Percentiles rank a stretch among this genome's conserved stretches.
phyloP scores from a whole-genome alignment of 2,113 vertebrate species.

The Sebastes fasciatus region DNA sequence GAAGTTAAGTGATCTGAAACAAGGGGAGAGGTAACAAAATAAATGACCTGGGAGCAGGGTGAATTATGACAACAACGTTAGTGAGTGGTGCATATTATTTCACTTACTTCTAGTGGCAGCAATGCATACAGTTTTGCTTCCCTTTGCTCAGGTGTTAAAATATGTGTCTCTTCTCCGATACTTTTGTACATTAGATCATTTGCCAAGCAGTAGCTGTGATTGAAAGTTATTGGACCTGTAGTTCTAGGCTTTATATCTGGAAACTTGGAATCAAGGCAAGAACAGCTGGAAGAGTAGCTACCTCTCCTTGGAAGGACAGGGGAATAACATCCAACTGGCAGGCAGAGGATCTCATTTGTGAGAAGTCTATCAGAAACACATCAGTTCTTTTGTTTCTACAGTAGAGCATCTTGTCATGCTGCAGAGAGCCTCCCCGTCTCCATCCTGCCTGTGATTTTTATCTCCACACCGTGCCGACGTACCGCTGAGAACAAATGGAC shows the following conservation, averaged over 20 bases:
- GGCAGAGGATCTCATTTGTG: constrained; percentile 3
- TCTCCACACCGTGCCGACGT: constrained; percentile 9
- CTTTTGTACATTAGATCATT: background rate
- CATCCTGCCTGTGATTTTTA: constrained; percentile 26
- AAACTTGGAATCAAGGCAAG: background rate
- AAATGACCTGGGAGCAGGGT: too few relatives aligned
- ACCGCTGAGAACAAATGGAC: constrained; percentile 36
- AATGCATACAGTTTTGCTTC: too few relatives aligned
- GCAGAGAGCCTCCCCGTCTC: constrained; percentile 11
- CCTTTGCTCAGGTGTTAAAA: too few relatives aligned
- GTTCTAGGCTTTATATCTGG: background rate
- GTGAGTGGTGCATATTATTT: too few relatives aligned
- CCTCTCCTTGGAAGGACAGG: background rate
- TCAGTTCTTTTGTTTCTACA: constrained; percentile 26
- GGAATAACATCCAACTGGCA: background rate
- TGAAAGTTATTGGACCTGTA: background rate
- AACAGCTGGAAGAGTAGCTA: constrained; percentile 12
- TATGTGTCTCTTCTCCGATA: background rate
- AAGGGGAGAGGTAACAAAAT: too few relatives aligned
- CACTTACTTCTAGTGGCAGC: too few relatives aligned
- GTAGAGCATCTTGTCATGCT: constrained; percentile 24
- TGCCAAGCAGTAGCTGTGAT: background rate
- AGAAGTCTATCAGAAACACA: constrained; percentile 30
- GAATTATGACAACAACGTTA: too few relatives aligned
- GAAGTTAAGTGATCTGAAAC: too few relatives aligned